Evolutionary conservation across 2,113 vertebrate species (phyloP).

Genomic region (Lophura nycthemera): DNA sequence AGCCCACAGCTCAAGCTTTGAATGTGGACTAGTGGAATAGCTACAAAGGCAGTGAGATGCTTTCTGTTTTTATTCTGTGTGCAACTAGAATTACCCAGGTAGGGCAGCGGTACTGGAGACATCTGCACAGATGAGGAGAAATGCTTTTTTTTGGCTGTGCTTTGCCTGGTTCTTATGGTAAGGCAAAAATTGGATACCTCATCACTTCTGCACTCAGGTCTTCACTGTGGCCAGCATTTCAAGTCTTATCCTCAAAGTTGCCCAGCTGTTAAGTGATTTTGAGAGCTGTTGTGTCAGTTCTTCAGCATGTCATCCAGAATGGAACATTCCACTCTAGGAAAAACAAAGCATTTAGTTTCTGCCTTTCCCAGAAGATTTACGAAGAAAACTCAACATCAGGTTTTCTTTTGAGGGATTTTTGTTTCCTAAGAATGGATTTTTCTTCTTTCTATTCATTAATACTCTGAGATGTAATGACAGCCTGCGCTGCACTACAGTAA

Average conservation of each 20-base stretch:
- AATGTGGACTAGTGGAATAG: not conserved
- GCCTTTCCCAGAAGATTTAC: not conserved
- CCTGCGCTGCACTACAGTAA: slow-evolving; percentile 33
- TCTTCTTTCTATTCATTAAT: not conserved
- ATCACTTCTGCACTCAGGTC: not conserved
- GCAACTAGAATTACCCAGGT: not conserved
- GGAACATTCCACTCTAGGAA: too few relatives aligned
- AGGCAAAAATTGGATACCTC: not conserved
- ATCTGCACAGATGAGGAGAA: not conserved
- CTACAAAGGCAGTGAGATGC: not conserved
- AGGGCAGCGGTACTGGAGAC: not conserved
- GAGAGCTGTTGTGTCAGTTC: fast-evolving
- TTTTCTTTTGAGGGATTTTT: not conserved
- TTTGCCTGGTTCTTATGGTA: not conserved
- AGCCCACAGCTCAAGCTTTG: not conserved
- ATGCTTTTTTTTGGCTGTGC: not conserved
- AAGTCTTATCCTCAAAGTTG: not conserved
- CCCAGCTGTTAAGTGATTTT: not conserved
- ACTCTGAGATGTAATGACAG: slow-evolving; percentile 28
- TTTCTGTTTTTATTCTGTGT: not conserved
- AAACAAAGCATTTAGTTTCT: not conserved
- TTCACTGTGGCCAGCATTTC: not conserved
- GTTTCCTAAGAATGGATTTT: not conserved
- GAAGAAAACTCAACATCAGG: not conserved
- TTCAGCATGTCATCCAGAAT: not conserved